Evolutionary conservation across 2,888 invertebrate species (phyloP).

Genomic region (Acrocyrtus sp.): DNA sequence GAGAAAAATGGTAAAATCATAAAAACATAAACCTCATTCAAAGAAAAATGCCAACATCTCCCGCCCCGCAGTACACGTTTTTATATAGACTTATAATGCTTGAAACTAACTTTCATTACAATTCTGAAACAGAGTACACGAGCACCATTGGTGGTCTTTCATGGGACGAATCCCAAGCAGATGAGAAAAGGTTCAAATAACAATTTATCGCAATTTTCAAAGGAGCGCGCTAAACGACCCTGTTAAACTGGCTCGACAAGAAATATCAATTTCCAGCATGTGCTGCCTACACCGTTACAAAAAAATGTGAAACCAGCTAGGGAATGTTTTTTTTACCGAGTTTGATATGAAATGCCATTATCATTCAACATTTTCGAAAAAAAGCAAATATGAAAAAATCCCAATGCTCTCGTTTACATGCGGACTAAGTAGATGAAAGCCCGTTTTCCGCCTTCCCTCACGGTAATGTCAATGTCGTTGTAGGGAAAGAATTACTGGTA

Average conservation of each 20-base stretch:
- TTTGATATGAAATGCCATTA: too few relatives aligned
- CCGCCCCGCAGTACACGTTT: too few relatives aligned
- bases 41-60: neutral
- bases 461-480: conserved; percentile 26
- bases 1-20: conserved; percentile 4
- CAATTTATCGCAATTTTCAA: conserved; percentile 13
- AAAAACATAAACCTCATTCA: neutral
- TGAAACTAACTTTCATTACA: too few relatives aligned
- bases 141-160: too few relatives aligned
- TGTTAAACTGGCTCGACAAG: conserved; percentile 15
- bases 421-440: conserved; percentile 17
- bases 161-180: too few relatives aligned
- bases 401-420: conserved; percentile 17
- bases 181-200: conserved; percentile 14
- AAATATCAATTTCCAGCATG: conserved; percentile 11
- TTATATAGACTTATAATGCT: too few relatives aligned
- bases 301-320: too few relatives aligned
- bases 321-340: too few relatives aligned
- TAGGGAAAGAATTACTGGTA: conserved; percentile 15
- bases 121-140: too few relatives aligned
- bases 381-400: neutral
- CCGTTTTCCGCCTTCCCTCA: conserved; percentile 36
- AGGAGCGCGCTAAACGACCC: neutral
- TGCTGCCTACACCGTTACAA: too few relatives aligned
- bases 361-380: too few relatives aligned